Evolutionary conservation across 2,888 invertebrate genomes (phyloP).

Genomic region (Amitus sp.): DNA sequence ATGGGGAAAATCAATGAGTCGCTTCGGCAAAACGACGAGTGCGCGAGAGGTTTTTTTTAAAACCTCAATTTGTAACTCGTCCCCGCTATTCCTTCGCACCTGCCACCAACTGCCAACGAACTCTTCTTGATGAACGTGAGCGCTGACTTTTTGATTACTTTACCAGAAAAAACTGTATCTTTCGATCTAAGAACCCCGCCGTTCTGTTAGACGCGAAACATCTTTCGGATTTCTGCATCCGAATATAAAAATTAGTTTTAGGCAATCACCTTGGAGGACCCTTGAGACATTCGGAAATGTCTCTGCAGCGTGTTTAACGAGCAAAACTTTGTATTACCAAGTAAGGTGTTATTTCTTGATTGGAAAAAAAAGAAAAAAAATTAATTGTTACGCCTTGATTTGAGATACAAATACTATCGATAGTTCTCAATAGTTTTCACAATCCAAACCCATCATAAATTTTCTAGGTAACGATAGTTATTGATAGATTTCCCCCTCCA

Average conservation of each 20-base stretch:
- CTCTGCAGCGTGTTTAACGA: too few relatives aligned
- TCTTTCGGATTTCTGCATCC: slow-evolving; percentile 29
- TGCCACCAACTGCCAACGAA: slow-evolving; percentile 33
- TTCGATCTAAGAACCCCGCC: slow-evolving; percentile 15
- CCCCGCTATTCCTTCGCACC: slow-evolving; percentile 25
- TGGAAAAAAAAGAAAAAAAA: too few relatives aligned
- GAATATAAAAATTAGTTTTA: slow-evolving; percentile 52
- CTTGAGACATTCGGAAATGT: too few relatives aligned
- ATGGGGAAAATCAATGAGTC: slow-evolving; percentile 59
- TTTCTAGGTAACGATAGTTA: too few relatives aligned
- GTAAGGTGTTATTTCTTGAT: too few relatives aligned
- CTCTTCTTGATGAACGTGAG: slow-evolving; percentile 53
- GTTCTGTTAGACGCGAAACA: slow-evolving; percentile 16
- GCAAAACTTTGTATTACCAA: too few relatives aligned
- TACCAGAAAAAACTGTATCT: slow-evolving; percentile 52
- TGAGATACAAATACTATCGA: too few relatives aligned
- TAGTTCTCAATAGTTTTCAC: too few relatives aligned
- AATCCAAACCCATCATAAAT: too few relatives aligned
- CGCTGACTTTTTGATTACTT: slow-evolving; percentile 53
- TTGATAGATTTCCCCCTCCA: too few relatives aligned
- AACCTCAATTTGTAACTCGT: slow-evolving; percentile 54
- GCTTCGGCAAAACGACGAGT: slow-evolving; percentile 49
- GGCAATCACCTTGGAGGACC: too few relatives aligned
- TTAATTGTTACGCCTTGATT: too few relatives aligned
- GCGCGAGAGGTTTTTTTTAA: slow-evolving; percentile 48